phyloP scores from a whole-genome alignment of 2,113 vertebrate species.

The Chloropsis hardwickii region DNA sequence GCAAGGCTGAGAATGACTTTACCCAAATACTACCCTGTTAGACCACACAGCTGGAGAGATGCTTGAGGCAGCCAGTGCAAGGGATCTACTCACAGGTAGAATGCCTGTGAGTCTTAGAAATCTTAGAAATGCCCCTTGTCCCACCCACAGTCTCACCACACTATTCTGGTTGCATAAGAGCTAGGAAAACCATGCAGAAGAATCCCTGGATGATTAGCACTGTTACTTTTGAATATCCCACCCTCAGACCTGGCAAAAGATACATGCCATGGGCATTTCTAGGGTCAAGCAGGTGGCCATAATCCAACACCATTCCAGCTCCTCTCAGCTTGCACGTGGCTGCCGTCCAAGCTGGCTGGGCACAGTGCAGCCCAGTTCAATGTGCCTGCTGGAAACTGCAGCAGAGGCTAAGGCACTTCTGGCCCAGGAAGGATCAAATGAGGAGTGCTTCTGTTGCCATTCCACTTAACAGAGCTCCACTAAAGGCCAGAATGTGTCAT shows the following conservation, averaged over 20 bases:
- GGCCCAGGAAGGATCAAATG: neutral
- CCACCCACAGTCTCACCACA: neutral
- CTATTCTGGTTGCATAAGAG: neutral
- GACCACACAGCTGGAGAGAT: neutral
- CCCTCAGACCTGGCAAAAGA: neutral
- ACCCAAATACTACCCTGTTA: neutral
- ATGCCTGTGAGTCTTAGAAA: neutral
- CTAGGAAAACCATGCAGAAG: neutral
- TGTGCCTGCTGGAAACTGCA: accelerated
- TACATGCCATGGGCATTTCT: neutral
- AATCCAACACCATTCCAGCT: neutral
- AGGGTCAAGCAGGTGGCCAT: neutral
- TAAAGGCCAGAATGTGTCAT: neutral
- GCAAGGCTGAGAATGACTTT: neutral
- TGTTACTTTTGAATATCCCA: neutral
- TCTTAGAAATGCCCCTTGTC: neutral
- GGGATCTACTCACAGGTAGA: neutral
- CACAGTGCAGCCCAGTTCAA: neutral
- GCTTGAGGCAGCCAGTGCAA: neutral
- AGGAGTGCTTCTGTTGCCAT: neutral
- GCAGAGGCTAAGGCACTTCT: neutral
- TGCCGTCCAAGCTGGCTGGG: neutral
- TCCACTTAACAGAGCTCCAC: neutral
- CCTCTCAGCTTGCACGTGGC: neutral
- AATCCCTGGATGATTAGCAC: neutral